Evolutionary conservation across 2,113 vertebrate species (phyloP).

Genomic region (Motacilla tschutschensis): DNA sequence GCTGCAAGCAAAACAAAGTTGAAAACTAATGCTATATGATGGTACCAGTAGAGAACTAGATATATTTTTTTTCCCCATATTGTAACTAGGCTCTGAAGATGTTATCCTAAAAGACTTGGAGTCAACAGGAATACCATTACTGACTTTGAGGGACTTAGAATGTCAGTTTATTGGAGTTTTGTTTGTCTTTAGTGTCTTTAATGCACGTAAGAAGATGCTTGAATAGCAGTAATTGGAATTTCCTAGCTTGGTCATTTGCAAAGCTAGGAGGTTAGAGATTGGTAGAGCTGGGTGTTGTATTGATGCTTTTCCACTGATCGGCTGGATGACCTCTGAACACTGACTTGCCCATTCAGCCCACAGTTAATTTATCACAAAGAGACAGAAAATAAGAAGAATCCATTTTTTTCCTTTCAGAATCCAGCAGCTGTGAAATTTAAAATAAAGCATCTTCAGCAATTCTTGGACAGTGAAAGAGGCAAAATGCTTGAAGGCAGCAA

Average conservation of each 20-base stretch:
- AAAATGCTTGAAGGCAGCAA: neutral
- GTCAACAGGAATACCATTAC: neutral
- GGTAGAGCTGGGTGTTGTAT: neutral
- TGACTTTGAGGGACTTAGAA: neutral
- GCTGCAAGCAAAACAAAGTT: neutral
- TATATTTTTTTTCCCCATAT: neutral
- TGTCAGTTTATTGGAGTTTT: neutral
- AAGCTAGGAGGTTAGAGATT: neutral
- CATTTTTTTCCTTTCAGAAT: neutral
- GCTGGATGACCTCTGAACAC: neutral
- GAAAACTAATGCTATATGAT: neutral
- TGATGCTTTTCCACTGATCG: neutral
- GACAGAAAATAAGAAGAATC: neutral
- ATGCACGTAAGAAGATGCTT: neutral
- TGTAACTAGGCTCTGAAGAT: neutral
- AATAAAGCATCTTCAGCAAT: neutral
- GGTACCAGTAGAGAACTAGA: neutral
- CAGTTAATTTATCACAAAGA: neutral
- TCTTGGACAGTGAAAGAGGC: neutral
- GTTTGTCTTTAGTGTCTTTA: neutral
- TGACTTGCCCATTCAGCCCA: neutral
- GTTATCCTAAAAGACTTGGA: neutral
- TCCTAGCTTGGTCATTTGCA: neutral
- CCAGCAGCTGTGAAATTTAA: conserved; percentile 14
- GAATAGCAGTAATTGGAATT: neutral